A percentile compares a stretch with the other conserved stretches of the same genome.
phyloP scores from a whole-genome alignment of 2,888 invertebrate species.

The Trichopoda pennipes region DNA sequence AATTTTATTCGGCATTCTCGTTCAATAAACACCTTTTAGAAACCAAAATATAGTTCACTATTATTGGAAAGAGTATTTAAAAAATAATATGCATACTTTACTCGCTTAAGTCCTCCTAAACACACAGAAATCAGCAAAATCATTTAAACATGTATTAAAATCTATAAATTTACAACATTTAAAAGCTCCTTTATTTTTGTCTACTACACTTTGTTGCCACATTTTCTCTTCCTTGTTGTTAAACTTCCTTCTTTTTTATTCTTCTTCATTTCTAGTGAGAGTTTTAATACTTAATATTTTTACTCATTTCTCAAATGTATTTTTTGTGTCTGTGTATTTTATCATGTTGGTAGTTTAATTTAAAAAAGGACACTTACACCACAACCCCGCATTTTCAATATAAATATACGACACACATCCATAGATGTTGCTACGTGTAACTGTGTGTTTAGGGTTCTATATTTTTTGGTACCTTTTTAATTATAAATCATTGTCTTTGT shows the following conservation, averaged over 20 bases:
- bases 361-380: slow-evolving; percentile 64
- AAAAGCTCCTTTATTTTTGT: slow-evolving; percentile 35
- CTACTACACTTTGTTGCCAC: slow-evolving; percentile 32
- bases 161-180: slow-evolving; percentile 45
- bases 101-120: background rate
- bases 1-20: too few relatives aligned
- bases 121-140: too few relatives aligned
- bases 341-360: slow-evolving; percentile 13
- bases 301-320: slow-evolving; percentile 47
- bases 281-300: slow-evolving; percentile 46
- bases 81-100: background rate
- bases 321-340: slow-evolving; percentile 14
- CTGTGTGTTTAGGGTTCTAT: slow-evolving; percentile 19
- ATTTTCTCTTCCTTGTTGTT: slow-evolving; percentile 54
- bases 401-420: slow-evolving; percentile 4
- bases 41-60: too few relatives aligned
- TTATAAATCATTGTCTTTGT: slow-evolving; percentile 62
- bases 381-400: slow-evolving; percentile 42
- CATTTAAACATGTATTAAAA: background rate
- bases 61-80: too few relatives aligned
- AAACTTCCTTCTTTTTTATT: slow-evolving; percentile 35
- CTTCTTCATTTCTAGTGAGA: slow-evolving; percentile 49
- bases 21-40: too few relatives aligned
- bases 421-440: slow-evolving; percentile 2
- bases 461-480: slow-evolving; percentile 60